Base-by-base conservation (phyloP, 2,797 vertebrate species). In the Gallirallus australis region DNA sequence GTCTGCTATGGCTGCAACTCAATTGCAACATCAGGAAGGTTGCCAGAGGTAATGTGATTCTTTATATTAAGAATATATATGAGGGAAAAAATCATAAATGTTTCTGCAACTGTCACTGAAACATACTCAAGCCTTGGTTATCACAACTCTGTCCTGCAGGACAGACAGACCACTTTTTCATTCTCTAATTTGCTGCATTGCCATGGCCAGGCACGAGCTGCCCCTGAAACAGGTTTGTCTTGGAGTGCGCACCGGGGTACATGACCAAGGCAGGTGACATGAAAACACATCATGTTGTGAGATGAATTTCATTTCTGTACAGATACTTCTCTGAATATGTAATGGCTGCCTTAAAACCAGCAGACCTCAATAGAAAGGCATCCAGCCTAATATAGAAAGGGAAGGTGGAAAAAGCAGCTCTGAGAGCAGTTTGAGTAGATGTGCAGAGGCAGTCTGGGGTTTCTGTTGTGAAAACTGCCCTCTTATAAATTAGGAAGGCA, bases 1-100 rank as follows among this genome's bases (percentile, higher is more conserved):
- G 17, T 16, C 0, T 70, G 5, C 2, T 3, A 3, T 4, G 42
- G 8, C 19, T 61, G 28, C 42, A 9, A 6, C 4, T 57, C 15
- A 0, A 30, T 6, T 21, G 9, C 9, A 31, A 4, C 1, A 6
- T 63, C 68, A 10, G 12, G 19, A 59, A 5, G 50, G 15, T 21
- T 4, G 2, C 12, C 7, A 10, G 5, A 35, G n/a, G 54, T 91
- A 71, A 63, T 31, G 23, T 63, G 23, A 86, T 47, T 71, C 17
- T 71, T 79, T 40, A 30, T 47, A 19, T n/a, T 52, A 86, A 76
- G 48, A 68, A 42, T 54, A 28, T 17, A 6, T 56, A 25, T 28
- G 16, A 60, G 11, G 39, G 6, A 15, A 52, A 12, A 92, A 82
- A 72, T 37, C 30, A 33, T 63, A 30, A 47, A 30, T 53, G 14